Conservation (phyloP, 1,140 invertebrate species). For the Thereuonema tuberculata region DNA sequence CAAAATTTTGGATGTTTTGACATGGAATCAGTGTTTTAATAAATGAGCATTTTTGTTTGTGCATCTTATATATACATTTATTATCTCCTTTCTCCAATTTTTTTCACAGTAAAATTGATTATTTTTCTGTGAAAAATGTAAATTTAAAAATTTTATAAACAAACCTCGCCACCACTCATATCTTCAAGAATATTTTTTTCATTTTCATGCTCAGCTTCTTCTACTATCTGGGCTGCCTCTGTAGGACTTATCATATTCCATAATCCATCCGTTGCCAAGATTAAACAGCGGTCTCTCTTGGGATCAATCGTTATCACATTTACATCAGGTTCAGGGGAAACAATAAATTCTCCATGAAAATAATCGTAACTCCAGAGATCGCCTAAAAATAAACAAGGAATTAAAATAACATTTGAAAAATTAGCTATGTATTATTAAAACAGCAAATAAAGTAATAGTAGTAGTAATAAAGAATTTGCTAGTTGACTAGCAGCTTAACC, state of each 20-base stretch:
- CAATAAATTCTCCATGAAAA: conserved; percentile 73
- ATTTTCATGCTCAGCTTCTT: conserved; percentile 63
- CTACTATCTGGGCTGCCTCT: conserved; percentile 70
- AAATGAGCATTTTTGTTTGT: no score
- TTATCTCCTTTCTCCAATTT: no score
- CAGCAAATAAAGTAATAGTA: no score
- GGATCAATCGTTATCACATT: conserved; percentile 72
- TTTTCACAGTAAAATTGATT: no score
- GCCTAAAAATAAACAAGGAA: conserved; percentile 36
- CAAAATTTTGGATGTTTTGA: no score
- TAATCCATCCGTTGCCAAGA: conserved; percentile 89
- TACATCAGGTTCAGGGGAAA: conserved; percentile 95
- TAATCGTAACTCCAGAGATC: conserved; percentile 97
- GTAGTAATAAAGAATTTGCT: no score
- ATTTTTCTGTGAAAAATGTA: no score
- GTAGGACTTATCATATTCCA: conserved; percentile 87
- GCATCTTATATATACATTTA: no score
- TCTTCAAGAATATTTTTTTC: conserved; percentile 39
- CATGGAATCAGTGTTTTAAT: no score
- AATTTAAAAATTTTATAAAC: no score
- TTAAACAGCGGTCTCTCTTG: conserved; percentile 61
- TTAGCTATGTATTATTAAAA: no score
- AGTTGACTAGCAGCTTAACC: no score
- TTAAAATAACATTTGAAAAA: neutral
- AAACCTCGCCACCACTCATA: conserved; percentile 6